Base-by-base conservation (phyloP, 2,888 invertebrate genomes). In the Diploptera punctata region DNA sequence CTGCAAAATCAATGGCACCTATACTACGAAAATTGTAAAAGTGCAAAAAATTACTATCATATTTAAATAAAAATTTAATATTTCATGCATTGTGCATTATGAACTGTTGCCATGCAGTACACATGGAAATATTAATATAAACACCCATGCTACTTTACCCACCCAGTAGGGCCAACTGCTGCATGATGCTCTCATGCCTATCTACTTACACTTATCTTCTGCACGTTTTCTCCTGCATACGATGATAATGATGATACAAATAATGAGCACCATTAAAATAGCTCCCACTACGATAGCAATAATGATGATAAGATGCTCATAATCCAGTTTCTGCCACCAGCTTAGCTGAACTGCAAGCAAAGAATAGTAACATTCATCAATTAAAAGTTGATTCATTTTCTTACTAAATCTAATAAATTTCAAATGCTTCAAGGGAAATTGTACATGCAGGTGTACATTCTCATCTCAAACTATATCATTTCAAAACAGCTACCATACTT, bases 161-260 rank as follows among this genome's bases (percentile, higher is more conserved):
- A 62, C 43, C 62, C 62, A 62, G 16, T 19, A 19, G 4, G 24
- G 10, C 19, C 52, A 24, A 52, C n/a, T 52, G 4, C 52, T 52
- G 52, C 52, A 47, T 16, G 29, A 61, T 10, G 67, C 31, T 29
- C 38, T 31, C 52, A 65, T 65, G 65, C 65, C 44, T 44, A 24
- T 47, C 68, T 74, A 89, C 93, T 92, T 86, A 94, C 93, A 93
- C 89, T 93, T 93, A 78, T 91, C 91, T 78, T 90, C 90, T 68
- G 91, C 90, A 79, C 94, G 87, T 86, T 93, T 92, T 78, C 93
- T 88, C 77, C 94, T 87, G 82, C 95, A 96, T 78, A 95, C 89
- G 81, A 94, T 90, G 81, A 94, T 90, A 81, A 95, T 93, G 81
- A 94, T 90, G 82, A 94, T 90, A 84, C 94, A 93, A 73, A 95